Evolutionary conservation across 2,113 vertebrate species (phyloP).

Genomic region (Zosterops borbonicus): DNA sequence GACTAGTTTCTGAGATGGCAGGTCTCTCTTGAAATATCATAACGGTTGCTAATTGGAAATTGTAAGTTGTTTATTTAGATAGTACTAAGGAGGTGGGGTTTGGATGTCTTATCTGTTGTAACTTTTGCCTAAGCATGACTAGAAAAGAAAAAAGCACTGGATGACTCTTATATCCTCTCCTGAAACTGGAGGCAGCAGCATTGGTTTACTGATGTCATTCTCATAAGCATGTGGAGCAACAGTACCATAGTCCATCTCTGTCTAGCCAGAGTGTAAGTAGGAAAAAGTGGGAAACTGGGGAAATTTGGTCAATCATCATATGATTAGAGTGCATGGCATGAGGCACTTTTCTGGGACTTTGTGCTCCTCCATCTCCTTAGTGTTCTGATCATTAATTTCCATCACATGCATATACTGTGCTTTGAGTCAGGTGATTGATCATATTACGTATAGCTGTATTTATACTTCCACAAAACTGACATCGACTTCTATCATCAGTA

Average conservation of each 20-base stretch:
- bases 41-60: neutral
- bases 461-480: neutral
- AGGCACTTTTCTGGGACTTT: neutral
- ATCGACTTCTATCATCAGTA: neutral
- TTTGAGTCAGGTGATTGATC: neutral
- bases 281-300: neutral
- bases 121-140: neutral
- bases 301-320: neutral
- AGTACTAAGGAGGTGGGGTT: neutral
- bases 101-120: neutral
- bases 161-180: neutral
- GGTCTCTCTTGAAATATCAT: neutral
- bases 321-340: neutral
- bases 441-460: neutral
- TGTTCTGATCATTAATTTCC: neutral
- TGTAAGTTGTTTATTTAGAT: neutral
- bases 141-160: neutral
- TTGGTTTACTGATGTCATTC: neutral
- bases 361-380: neutral
- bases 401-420: neutral
- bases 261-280: neutral
- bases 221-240: neutral
- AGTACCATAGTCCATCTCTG: fast-evolving
- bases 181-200: neutral
- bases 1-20: neutral